phyloP scores from a whole-genome alignment of 2,113 vertebrate genomes.

The Tachysurus fulvidraco region DNA sequence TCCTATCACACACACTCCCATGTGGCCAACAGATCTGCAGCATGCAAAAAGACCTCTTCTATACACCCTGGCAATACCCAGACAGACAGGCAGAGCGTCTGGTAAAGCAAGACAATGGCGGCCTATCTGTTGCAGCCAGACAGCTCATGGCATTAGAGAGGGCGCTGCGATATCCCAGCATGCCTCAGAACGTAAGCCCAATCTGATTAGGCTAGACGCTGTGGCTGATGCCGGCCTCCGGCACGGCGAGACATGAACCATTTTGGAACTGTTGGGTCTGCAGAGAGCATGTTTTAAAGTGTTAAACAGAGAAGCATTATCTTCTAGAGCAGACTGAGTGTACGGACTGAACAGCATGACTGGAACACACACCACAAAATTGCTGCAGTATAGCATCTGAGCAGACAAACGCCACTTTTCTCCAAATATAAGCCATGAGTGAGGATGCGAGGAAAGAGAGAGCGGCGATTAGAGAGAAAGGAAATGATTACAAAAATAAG shows the following conservation, averaged over 20 bases:
- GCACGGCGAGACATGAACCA: background rate
- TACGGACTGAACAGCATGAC: slow-evolving; percentile 21
- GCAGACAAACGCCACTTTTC: slow-evolving; percentile 43
- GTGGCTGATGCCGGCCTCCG: slow-evolving; percentile 18
- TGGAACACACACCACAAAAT: slow-evolving; percentile 17
- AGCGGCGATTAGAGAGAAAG: slow-evolving; percentile 16
- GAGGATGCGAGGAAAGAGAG: slow-evolving; percentile 17
- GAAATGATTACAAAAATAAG: slow-evolving; percentile 1
- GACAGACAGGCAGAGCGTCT: slow-evolving; percentile 1
- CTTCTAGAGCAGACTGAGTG: slow-evolving; percentile 28
- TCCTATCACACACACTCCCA: background rate
- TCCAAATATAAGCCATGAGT: slow-evolving; percentile 46
- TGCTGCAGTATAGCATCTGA: slow-evolving; percentile 45
- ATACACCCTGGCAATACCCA: background rate
- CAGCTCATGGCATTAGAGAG: slow-evolving; percentile 21
- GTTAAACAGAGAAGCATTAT: slow-evolving; percentile 39
- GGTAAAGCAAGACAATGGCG: slow-evolving; percentile 33
- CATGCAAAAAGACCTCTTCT: background rate
- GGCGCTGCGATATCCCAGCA: slow-evolving; percentile 20
- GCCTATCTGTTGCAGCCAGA: slow-evolving; percentile 34
- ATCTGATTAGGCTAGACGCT: slow-evolving; percentile 41
- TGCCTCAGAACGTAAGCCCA: slow-evolving; percentile 18
- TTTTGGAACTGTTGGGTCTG: slow-evolving; percentile 30
- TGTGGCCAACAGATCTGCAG: background rate
- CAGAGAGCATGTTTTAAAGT: slow-evolving; percentile 30